phyloP scores from a whole-genome alignment of 2,113 vertebrate species.

The Grammomys surdaster region DNA sequence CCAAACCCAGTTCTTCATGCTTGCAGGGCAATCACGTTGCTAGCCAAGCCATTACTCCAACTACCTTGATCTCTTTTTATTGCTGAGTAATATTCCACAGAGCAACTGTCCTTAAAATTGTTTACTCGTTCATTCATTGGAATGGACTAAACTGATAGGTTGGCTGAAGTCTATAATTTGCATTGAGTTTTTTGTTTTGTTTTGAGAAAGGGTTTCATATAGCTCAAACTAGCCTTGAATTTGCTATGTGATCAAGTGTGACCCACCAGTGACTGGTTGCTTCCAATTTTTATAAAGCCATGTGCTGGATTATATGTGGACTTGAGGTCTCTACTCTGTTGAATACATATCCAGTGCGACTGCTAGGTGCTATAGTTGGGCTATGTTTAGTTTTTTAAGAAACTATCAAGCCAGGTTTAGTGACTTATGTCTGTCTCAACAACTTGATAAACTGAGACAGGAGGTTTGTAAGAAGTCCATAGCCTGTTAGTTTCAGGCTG shows the following conservation, averaged over 20 bases:
- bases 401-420: not conserved
- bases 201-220: not conserved
- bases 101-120: not conserved
- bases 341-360: not conserved
- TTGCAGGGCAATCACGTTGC: not conserved
- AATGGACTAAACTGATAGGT: not conserved
- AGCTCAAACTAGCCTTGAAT: not conserved
- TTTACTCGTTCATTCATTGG: not conserved
- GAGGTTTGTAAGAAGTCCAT: not conserved
- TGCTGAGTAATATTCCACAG: not conserved
- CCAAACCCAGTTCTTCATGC: not conserved
- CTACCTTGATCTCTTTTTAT: not conserved
- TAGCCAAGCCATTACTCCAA: not conserved
- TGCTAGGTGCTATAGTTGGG: not conserved
- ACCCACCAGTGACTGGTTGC: not conserved
- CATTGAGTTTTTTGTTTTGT: not conserved
- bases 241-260: not conserved
- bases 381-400: slow-evolving; percentile 41
- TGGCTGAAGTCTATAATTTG: not conserved
- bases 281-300: not conserved
- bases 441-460: not conserved
- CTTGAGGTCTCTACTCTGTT: not conserved
- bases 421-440: not conserved
- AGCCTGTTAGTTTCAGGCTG: not conserved
- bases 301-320: not conserved